phyloP scores from a whole-genome alignment of 2,113 vertebrate genomes.

The Condylura cristata region DNA sequence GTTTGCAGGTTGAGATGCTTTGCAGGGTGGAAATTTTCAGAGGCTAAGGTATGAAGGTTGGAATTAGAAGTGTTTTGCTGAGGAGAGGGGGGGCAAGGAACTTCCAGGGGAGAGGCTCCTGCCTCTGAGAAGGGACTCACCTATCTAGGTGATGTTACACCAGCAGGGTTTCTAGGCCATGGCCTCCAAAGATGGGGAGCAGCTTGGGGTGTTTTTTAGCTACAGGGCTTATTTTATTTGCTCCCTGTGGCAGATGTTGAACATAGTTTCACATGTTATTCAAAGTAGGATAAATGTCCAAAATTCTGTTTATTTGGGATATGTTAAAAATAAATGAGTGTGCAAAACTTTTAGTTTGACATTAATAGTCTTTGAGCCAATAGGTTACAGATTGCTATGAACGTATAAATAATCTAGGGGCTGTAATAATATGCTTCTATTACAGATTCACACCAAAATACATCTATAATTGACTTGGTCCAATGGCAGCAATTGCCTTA shows the following conservation, averaged over 20 bases:
- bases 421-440: not conserved
- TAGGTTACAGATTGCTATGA: not conserved
- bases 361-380: not conserved
- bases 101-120: not conserved
- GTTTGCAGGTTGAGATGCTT: not conserved
- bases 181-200: not conserved
- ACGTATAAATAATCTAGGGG: not conserved
- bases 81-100: not conserved
- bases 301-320: not conserved
- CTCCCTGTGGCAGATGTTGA: not conserved
- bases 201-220: not conserved
- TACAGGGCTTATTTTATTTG: not conserved
- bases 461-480: not conserved
- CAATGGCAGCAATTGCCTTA: not conserved
- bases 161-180: not conserved
- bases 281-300: not conserved
- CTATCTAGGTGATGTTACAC: no score
- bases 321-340: not conserved
- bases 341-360: not conserved
- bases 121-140: rapidly evolving
- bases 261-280: not conserved
- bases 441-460: not conserved
- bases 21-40: not conserved
- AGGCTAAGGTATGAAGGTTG: not conserved
- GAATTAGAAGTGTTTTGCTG: not conserved